A percentile compares a stretch with the other conserved stretches of the same genome.
Conservation (phyloP, 2,113 vertebrate genomes). For the Terrapene triunguis region DNA sequence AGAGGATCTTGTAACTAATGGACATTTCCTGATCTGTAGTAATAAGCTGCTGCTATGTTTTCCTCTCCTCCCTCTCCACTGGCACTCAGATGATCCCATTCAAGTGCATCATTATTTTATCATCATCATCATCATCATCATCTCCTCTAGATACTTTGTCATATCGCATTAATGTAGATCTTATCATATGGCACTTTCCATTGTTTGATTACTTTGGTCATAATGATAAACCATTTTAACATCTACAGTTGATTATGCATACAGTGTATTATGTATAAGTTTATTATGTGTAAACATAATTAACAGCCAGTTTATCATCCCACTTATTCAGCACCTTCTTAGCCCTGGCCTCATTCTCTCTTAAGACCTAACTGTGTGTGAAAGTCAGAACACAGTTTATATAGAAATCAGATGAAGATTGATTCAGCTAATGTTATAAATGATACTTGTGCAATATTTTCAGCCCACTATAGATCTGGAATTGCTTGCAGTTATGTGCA, state of each 20-base stretch:
- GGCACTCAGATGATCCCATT: rapidly evolving
- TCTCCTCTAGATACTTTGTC: rapidly evolving
- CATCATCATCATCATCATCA: rapidly evolving
- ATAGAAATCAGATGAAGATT: rapidly evolving
- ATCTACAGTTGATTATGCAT: rapidly evolving
- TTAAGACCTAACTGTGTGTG: neutral
- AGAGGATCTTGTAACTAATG: neutral
- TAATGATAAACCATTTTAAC: neutral
- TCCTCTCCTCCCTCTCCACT: rapidly evolving
- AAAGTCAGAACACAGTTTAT: neutral
- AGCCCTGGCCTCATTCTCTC: neutral
- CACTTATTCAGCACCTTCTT: neutral
- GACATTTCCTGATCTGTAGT: too few relatives aligned
- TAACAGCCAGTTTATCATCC: neutral
- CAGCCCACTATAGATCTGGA: rapidly evolving
- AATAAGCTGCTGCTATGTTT: rapidly evolving
- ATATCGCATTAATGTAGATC: rapidly evolving
- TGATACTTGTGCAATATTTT: rapidly evolving
- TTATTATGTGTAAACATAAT: neutral
- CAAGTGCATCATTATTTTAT: rapidly evolving
- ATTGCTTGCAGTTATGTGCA: rapidly evolving
- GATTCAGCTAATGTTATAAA: neutral
- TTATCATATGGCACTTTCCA: neutral
- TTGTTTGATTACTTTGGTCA: neutral
- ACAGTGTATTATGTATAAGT: neutral